Conservation (phyloP, 2,797 vertebrate genomes). For the Acanthopagrus latus region DNA sequence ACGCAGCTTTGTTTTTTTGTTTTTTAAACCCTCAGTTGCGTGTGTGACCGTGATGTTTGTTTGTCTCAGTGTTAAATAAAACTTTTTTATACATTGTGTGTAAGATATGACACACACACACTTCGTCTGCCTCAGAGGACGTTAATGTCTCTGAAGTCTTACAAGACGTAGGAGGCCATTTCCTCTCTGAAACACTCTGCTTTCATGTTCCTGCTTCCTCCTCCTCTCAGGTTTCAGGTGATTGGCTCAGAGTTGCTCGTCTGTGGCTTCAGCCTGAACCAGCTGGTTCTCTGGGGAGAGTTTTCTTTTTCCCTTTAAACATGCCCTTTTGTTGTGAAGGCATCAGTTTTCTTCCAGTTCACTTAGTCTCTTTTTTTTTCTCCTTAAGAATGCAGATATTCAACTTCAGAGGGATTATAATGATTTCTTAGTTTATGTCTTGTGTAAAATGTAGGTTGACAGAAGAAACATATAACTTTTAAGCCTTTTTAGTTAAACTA, state of each 20-base stretch:
- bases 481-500: background rate
- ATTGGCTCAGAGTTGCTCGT: background rate
- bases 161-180: background rate
- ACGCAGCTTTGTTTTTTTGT: slow-evolving; percentile 9
- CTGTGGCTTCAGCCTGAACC: background rate
- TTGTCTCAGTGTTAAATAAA: background rate
- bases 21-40: background rate
- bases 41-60: slow-evolving; percentile 12
- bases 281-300: background rate
- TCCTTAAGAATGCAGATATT: slow-evolving; percentile 2
- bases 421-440: background rate
- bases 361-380: background rate
- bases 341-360: background rate
- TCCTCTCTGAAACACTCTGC: slow-evolving; percentile 1
- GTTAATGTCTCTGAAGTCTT: background rate
- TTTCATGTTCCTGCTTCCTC: slow-evolving; percentile 1
- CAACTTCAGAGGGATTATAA: background rate
- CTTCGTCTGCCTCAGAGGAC: background rate
- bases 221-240: slow-evolving; percentile 12
- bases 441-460: background rate
- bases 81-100: background rate
- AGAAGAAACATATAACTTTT: background rate
- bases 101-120: background rate
- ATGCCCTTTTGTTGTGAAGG: background rate
- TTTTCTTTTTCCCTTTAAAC: background rate